Percentiles rank a stretch among this genome's conserved stretches.
phyloP scores from a whole-genome alignment of 37 sponge, comb jelly and placozoan genomes.

The Axinella damicornis region DNA sequence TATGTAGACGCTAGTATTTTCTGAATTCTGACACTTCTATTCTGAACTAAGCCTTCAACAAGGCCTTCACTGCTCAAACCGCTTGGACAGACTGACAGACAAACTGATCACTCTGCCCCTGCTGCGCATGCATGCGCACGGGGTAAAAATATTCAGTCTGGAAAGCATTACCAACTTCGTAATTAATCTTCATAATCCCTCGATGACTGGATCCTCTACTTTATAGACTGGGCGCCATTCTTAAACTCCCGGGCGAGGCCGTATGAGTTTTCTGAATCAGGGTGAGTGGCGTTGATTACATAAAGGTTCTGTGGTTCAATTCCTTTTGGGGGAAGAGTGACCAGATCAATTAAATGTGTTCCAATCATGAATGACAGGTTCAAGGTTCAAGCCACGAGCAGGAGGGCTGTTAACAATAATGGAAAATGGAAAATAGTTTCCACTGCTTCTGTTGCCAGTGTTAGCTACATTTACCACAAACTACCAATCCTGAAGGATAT shows the following conservation, averaged over 20 bases:
- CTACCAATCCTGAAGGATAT: too few relatives aligned
- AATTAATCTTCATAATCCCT: constrained; percentile 56
- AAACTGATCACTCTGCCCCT: too few relatives aligned
- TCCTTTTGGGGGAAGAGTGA: background rate
- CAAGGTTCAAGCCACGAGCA: background rate
- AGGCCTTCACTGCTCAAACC: too few relatives aligned
- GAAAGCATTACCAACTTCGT: constrained; percentile 9
- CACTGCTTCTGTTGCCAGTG: too few relatives aligned
- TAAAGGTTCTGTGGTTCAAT: constrained; percentile 19
- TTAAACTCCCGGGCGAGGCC: constrained; percentile 21
- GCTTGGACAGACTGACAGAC: too few relatives aligned
- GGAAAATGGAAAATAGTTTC: constrained; percentile 32
- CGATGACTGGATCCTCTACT: constrained; percentile 53
- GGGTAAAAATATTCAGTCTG: constrained; percentile 20
- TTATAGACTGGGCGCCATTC: constrained; percentile 23
- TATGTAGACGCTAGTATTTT: too few relatives aligned
- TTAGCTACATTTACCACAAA: too few relatives aligned
- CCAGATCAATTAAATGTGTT: constrained; percentile 21
- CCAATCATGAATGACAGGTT: constrained; percentile 67
- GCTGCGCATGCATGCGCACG: too few relatives aligned
- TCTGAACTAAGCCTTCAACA: too few relatives aligned
- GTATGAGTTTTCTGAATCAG: background rate
- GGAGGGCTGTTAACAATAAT: too few relatives aligned
- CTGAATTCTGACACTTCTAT: too few relatives aligned
- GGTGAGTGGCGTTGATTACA: constrained; percentile 34